Conservation (phyloP, 2,797 vertebrate species). For the Premnoplex brunnescens region DNA sequence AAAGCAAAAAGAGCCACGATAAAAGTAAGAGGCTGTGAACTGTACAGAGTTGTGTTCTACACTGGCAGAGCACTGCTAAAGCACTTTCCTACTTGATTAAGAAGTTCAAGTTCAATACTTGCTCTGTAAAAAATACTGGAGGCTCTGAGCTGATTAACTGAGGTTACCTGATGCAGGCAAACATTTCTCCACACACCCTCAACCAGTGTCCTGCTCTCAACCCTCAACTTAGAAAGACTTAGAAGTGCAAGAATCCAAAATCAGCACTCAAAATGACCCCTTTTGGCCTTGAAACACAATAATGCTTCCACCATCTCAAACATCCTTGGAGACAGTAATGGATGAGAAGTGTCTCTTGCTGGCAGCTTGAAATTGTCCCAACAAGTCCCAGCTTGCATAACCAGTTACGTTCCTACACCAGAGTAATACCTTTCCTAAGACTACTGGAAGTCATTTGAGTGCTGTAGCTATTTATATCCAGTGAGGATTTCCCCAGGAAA, state of each 20-base stretch:
- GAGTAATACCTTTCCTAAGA: not conserved
- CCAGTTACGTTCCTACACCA: not conserved
- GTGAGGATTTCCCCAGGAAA: constrained; percentile 39
- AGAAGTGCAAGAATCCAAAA: not conserved
- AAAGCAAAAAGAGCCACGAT: not conserved
- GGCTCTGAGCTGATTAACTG: not conserved
- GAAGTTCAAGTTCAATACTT: not conserved
- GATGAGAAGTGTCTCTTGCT: not conserved
- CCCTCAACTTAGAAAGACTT: not conserved
- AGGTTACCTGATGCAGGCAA: not conserved
- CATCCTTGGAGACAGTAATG: not conserved
- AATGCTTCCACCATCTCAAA: not conserved
- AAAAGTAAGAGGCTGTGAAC: not conserved
- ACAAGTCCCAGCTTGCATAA: not conserved
- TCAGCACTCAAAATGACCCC: not conserved
- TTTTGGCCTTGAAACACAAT: not conserved
- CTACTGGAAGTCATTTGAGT: constrained; percentile 18
- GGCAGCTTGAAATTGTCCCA: not conserved
- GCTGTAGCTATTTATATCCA: constrained; percentile 24
- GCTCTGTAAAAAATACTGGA: not conserved
- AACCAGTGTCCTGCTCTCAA: not conserved
- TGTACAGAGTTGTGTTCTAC: not conserved
- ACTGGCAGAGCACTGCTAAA: not conserved
- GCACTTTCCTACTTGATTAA: not conserved
- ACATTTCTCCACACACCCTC: not conserved